phyloP scores from a whole-genome alignment of 1,140 invertebrate species.

The Anagrus nilaparvatae region DNA sequence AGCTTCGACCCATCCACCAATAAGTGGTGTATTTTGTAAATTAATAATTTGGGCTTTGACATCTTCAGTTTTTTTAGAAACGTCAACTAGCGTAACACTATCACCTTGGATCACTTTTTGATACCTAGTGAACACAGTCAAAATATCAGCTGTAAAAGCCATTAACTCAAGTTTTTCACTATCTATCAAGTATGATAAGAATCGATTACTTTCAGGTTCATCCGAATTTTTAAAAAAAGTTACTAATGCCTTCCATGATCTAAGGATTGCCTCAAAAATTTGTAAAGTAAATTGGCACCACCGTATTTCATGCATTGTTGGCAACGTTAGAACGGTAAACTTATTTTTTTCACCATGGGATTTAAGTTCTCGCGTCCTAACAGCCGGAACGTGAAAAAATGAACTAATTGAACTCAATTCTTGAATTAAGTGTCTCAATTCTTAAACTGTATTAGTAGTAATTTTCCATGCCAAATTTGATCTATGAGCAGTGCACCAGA shows the following conservation, averaged over 20 bases:
- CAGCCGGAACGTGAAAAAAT: not conserved
- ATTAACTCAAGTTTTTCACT: not conserved
- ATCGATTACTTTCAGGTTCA: not conserved
- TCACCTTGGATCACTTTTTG: not conserved
- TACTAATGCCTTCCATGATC: not conserved
- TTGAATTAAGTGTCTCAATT: not conserved
- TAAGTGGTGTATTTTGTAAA: not conserved
- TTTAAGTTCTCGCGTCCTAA: too few relatives aligned
- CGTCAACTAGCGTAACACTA: not conserved
- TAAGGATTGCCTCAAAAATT: too few relatives aligned
- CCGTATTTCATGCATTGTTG: not conserved
- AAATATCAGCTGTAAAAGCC: not conserved
- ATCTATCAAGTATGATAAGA: not conserved
- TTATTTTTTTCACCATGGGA: too few relatives aligned
- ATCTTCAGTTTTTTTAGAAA: not conserved
- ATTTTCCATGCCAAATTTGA: not conserved
- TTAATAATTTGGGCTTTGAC: not conserved
- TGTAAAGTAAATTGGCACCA: not conserved
- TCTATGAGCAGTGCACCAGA: not conserved
- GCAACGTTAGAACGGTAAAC: not conserved
- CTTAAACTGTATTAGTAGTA: not conserved
- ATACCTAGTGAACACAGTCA: not conserved
- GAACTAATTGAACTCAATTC: not conserved
- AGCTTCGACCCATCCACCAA: not conserved
- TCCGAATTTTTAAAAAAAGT: not conserved